Percentiles rank a stretch among this genome's conserved stretches.
These are phyloP conservation scores for Lagocephalus sceleratus DNA, from an alignment of 2,797 vertebrate species.

Conservation along the genomic window DNA sequence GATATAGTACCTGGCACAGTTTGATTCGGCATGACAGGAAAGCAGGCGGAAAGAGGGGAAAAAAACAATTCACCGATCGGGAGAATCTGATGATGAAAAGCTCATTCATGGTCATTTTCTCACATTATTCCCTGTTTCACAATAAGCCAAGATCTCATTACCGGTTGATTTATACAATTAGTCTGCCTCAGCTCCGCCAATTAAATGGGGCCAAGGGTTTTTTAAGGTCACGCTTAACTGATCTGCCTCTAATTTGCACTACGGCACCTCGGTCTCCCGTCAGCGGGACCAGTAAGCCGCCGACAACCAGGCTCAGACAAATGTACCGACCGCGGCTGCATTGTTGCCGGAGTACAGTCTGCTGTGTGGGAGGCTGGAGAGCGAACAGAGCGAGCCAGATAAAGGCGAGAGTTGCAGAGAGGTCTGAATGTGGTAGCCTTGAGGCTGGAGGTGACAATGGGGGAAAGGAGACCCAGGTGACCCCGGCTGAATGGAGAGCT, in stretches of 20 bases:
- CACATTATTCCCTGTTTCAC: constrained; percentile 84
- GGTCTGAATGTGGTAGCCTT: constrained; percentile 67
- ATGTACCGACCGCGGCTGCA: constrained; percentile 42
- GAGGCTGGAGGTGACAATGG: constrained; percentile 68
- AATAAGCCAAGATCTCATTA: constrained; percentile 87
- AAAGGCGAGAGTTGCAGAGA: constrained; percentile 55
- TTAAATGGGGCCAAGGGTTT: constrained; percentile 86
- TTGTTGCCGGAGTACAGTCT: constrained; percentile 52
- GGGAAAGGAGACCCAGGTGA: constrained; percentile 66
- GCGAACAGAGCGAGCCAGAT: constrained; percentile 54
- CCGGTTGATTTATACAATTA: constrained; percentile 87
- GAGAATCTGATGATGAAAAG: constrained; percentile 28
- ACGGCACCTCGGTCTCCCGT: constrained; percentile 63
- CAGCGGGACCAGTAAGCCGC: constrained; percentile 65
- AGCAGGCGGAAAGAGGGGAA: constrained; percentile 11
- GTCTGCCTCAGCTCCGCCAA: constrained; percentile 81
- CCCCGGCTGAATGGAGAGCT: constrained; percentile 62
- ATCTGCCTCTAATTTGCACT: constrained; percentile 79
- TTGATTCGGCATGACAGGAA: constrained; percentile 24
- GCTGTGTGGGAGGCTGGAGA: constrained; percentile 51
- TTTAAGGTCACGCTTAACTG: constrained; percentile 88
- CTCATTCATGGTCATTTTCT: constrained; percentile 75
- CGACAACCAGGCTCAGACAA: constrained; percentile 59
- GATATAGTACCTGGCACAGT: constrained; percentile 28
- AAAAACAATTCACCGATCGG: constrained; percentile 15